A percentile compares a stretch with the other conserved stretches of the same genome.
These are phyloP conservation scores for Serripes groenlandicus DNA, from an alignment of 2,888 invertebrate species.

Conservation along the genomic window DNA sequence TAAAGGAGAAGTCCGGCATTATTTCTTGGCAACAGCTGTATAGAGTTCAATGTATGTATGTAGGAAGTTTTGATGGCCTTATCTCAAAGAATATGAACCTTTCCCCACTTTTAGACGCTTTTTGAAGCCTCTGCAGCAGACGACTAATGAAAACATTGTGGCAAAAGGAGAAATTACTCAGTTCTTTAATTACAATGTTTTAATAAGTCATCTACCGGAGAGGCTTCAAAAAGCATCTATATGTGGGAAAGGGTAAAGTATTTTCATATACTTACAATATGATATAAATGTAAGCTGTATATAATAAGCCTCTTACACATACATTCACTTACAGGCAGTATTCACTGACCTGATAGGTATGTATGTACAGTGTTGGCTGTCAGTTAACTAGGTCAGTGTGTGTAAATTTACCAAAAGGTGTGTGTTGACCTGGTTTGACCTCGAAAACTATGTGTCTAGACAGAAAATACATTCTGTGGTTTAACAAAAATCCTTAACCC, in stretches of 20 bases:
- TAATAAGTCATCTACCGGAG: neutral
- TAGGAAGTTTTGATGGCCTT: too few relatives aligned
- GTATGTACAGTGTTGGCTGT: too few relatives aligned
- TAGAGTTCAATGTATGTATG: too few relatives aligned
- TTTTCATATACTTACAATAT: neutral
- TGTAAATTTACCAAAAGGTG: slow-evolving; percentile 14
- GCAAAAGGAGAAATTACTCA: neutral
- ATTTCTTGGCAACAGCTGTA: too few relatives aligned
- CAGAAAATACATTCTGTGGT: slow-evolving; percentile 6
- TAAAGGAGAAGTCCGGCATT: too few relatives aligned
- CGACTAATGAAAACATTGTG: neutral
- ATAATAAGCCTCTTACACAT: too few relatives aligned
- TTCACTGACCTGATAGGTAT: too few relatives aligned
- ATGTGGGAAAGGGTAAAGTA: neutral
- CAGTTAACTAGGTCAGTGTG: slow-evolving; percentile 14
- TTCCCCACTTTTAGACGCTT: too few relatives aligned
- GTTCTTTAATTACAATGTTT: neutral
- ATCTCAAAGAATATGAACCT: too few relatives aligned
- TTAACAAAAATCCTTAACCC: slow-evolving; percentile 5
- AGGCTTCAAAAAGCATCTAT: neutral
- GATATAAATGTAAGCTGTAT: too few relatives aligned
- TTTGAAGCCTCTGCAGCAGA: neutral
- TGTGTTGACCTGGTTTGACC: slow-evolving; percentile 23
- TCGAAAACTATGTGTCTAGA: slow-evolving; percentile 25
- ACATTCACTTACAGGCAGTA: too few relatives aligned